Conservation (phyloP, 2,888 invertebrate genomes). For the Helleia helle region DNA sequence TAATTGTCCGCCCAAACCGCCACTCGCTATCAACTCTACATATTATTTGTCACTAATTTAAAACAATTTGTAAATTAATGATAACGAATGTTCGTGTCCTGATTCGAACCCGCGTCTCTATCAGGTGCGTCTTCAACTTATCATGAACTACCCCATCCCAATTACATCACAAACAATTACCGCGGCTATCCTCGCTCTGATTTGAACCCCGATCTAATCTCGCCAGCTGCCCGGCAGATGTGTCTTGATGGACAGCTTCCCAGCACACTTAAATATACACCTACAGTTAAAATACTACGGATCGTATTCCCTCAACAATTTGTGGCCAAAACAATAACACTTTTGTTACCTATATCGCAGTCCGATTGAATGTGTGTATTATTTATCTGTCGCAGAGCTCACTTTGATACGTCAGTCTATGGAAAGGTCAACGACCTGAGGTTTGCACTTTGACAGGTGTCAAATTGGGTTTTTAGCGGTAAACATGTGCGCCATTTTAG, state of each 20-base stretch:
- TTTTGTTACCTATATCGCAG: constrained; percentile 10
- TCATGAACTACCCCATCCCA: constrained; percentile 4
- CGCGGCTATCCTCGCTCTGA: constrained; percentile 46
- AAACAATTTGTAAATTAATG: no score
- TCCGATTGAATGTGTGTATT: constrained; percentile 18
- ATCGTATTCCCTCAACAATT: neutral
- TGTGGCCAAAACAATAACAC: constrained; percentile 4
- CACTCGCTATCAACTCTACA: no score
- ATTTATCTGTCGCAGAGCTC: constrained; percentile 14
- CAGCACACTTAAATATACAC: constrained; percentile 15
- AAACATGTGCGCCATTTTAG: neutral
- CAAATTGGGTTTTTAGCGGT: constrained; percentile 16
- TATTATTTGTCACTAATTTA: no score
- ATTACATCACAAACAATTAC: constrained; percentile 29
- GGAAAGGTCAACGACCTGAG: constrained; percentile 24
- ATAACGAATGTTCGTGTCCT: neutral
- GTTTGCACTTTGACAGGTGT: constrained; percentile 32
- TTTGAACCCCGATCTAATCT: constrained; percentile 59
- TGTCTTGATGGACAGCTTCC: constrained; percentile 29
- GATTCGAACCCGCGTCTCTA: neutral
- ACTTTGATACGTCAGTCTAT: constrained; percentile 16
- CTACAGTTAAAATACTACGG: constrained; percentile 2
- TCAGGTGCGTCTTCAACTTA: neutral
- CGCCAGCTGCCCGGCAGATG: constrained; percentile 65
- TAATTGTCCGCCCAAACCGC: no score